Base-by-base conservation (phyloP, 2,888 invertebrate genomes). In the Plagodis pulveraria region DNA sequence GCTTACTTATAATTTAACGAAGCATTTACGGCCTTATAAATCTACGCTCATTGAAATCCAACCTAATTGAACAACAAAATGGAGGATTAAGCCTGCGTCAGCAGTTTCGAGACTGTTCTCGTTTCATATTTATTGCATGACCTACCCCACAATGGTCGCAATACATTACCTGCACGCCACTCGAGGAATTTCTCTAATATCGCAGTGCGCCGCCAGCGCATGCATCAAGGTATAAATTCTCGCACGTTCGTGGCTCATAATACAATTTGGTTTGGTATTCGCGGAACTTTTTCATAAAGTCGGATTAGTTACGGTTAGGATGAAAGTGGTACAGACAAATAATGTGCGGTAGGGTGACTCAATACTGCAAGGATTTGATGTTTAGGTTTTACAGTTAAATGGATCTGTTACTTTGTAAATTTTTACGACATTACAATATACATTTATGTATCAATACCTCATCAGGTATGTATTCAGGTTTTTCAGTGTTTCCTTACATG, bases 221-320 rank as follows among this genome's bases (percentile, higher is more conserved):
- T 60, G 64, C 57, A 60, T 49, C 56, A 22, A 49, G 34, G 48
- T 50, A 49, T 44, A 50, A 40, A 66, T 64, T 59, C 60, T 43
- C 47, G 40, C 65, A 57, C 69, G 66, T 63, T 53, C 48, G 38
- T 53, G 56, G 58, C 58, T 65, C 63, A 62, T 64, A 61, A 62
- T 65, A 65, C 55, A 58, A 68, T 68, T 66, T 62, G 55, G 58
- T 63, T 58, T 50, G 69, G 69, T 63, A 71, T 71, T 62, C 63
- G 61, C 49, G 69, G 67, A 69, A 69, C 67, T 69, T 67, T 71
- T 71, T 69, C 66, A 69, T 71, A 67, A 69, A 67, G 55, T 59
- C 45, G 65, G 67, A 71, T 69, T 69, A 69, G 67, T 65, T 50
- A 62, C 56, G 62, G 58, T 45, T 46, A 54, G 52, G 43, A 48